Conservation (phyloP, 2,113 vertebrate genomes). For the Peromyscus polionotus region DNA sequence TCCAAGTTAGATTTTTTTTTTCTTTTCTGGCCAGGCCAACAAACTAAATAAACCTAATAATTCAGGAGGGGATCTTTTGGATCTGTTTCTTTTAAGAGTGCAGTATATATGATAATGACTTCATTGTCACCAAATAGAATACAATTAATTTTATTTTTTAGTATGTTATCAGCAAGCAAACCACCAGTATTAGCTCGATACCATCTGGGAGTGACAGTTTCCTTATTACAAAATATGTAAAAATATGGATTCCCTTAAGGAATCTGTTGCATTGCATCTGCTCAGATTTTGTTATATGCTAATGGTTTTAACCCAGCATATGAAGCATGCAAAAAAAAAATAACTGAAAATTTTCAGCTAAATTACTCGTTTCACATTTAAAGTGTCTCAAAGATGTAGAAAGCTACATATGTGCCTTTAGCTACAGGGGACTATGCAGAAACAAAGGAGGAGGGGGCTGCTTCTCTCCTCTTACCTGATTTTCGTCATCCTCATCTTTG, state of each 20-base stretch:
- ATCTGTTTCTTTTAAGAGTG: slow-evolving; percentile 86
- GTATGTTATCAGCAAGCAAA: slow-evolving; percentile 92
- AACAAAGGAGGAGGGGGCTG: slow-evolving; percentile 82
- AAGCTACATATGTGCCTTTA: slow-evolving; percentile 84
- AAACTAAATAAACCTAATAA: slow-evolving; percentile 63
- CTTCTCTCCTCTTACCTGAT: slow-evolving; percentile 80
- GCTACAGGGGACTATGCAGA: slow-evolving; percentile 85
- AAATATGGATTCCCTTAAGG: slow-evolving; percentile 94
- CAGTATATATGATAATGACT: slow-evolving; percentile 91
- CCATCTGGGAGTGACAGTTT: slow-evolving; percentile 93
- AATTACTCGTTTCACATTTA: slow-evolving; percentile 90
- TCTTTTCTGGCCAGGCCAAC: slow-evolving; percentile 52
- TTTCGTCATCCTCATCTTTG: slow-evolving; percentile 76
- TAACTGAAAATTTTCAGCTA: slow-evolving; percentile 88
- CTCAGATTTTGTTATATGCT: slow-evolving; percentile 92
- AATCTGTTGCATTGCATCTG: slow-evolving; percentile 91
- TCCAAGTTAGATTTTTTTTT: slow-evolving; percentile 61
- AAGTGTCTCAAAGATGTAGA: slow-evolving; percentile 88
- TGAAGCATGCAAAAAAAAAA: slow-evolving; percentile 88
- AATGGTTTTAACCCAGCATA: slow-evolving; percentile 92
- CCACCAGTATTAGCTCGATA: slow-evolving; percentile 89
- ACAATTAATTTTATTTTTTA: slow-evolving; percentile 93
- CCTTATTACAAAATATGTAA: slow-evolving; percentile 94
- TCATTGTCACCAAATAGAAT: slow-evolving; percentile 92
- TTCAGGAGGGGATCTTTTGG: slow-evolving; percentile 81